Evolutionary conservation across 2,113 vertebrate genomes (phyloP), one percentile per base, ranked within the genome.

Genomic region (Junco hyemalis): DNA sequence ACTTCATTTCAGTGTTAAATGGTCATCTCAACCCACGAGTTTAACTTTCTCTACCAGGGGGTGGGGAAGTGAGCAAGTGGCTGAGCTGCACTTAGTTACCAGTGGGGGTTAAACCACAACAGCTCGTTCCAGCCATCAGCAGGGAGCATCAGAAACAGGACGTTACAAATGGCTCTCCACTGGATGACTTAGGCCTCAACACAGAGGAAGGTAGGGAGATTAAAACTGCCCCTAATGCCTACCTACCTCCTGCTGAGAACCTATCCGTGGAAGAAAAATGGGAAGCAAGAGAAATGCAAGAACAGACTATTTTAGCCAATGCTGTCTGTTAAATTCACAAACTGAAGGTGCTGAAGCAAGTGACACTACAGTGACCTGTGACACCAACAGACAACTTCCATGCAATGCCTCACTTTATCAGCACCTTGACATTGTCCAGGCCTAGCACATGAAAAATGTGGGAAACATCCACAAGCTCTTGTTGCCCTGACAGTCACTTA

Each of bases 11-110:
- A 56, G 36, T 28, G 77, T 42, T 48, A 48, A 77, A 63, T 8
- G 2, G 35, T 33, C 36, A 56, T 44, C 42, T 63, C 47, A 69
- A 42, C 17, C 18, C n/a, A 12, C 0, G 0, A n/a, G 9, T 68
- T 83, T 36, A 48, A 54, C 15, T 70, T 61, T 56, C 35, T 48
- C 42, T 48, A 3, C 25, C 15, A 48, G 12, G 12, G 26, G 28
- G 18, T 3, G 14, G 9, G 29, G 40, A 76, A 42, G 25, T 6
- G 31, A 69, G 35, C n/a, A 40, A 69, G 47, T 5, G 21, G 29
- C n/a, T 15, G 28, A 53, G 16, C 4, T 31, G 40, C 22, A 54
- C 47, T 35, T 31, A 22, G 24, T 1, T 69, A 31, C 35, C 54
- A 82, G 29, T 5, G 36, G 35, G 29, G 29, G 25, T 82, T 69